A percentile compares a stretch with the other conserved stretches of the same genome.
These are phyloP conservation scores for Ammodytes dubius DNA, from an alignment of 2,113 vertebrate species.

Conservation along the genomic window DNA sequence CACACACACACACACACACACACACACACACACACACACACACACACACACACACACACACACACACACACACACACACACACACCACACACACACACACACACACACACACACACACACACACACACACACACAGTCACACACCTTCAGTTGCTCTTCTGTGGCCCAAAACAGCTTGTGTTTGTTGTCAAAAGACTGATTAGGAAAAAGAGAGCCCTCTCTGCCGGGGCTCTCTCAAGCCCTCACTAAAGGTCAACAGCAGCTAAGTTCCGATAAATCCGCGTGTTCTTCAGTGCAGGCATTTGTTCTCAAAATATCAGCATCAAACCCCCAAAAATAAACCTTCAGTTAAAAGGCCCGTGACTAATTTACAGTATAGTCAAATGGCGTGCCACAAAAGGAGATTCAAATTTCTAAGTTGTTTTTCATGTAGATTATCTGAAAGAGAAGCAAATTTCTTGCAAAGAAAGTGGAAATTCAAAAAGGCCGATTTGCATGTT, in stretches of 20 bases:
- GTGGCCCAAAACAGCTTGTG: constrained; percentile 73
- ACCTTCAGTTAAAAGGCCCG: constrained; percentile 42
- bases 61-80: constrained; percentile 45
- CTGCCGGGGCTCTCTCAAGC: constrained; percentile 44
- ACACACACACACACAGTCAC: constrained; percentile 39
- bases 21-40: constrained; percentile 43
- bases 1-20: constrained; percentile 45
- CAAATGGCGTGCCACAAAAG: constrained; percentile 44
- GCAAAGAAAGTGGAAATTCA: constrained; percentile 35
- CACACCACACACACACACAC: constrained; percentile 45
- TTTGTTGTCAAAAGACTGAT: constrained; percentile 79
- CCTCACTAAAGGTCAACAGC: constrained; percentile 69
- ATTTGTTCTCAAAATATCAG: constrained; percentile 67
- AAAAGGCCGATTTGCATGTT: constrained; percentile 55
- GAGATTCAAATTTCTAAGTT: constrained; percentile 50
- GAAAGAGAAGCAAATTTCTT: constrained; percentile 46
- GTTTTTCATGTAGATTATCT: constrained; percentile 46
- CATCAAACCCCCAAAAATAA: constrained; percentile 49
- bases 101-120: constrained; percentile 25
- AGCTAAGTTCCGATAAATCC: constrained; percentile 67
- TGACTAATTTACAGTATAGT: constrained; percentile 60
- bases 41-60: constrained; percentile 44
- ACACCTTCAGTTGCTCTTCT: constrained; percentile 43
- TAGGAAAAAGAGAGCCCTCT: constrained; percentile 53
- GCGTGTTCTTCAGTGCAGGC: constrained; percentile 52